Percentiles rank a stretch among this genome's conserved stretches.
Conservation (phyloP, 2,113 vertebrate genomes). For the Anthoscopus minutus region DNA sequence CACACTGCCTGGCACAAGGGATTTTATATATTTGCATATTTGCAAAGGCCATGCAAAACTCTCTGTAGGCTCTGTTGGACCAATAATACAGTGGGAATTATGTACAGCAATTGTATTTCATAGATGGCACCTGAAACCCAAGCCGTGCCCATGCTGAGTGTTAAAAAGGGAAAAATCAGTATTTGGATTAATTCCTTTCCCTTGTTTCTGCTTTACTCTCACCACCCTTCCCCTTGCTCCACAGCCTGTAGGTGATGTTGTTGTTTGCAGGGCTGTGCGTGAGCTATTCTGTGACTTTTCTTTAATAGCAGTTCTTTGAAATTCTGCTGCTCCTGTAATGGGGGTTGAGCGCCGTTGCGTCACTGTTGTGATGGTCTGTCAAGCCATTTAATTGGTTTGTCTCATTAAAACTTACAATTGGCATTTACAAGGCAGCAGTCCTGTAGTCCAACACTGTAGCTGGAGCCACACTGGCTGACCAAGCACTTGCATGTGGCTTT, state of each 20-base stretch:
- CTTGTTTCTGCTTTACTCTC: neutral
- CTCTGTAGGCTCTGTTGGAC: neutral
- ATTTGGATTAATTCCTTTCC: neutral
- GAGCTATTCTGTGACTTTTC: slow-evolving; percentile 54
- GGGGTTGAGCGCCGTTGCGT: neutral
- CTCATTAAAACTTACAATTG: slow-evolving; percentile 45
- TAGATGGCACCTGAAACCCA: neutral
- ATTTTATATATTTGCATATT: neutral
- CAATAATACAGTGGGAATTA: neutral
- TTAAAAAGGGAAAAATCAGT: neutral
- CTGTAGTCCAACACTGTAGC: slow-evolving; percentile 11
- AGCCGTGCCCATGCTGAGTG: neutral
- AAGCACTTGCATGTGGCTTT: fast-evolving
- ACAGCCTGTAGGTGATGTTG: slow-evolving; percentile 47
- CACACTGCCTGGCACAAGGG: fast-evolving
- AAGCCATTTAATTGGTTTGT: slow-evolving; percentile 45
- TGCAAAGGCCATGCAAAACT: neutral
- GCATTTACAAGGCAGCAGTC: neutral
- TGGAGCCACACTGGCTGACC: neutral
- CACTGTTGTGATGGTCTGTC: slow-evolving; percentile 57
- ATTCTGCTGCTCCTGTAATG: slow-evolving; percentile 8
- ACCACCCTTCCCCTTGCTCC: neutral
- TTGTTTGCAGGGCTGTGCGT: neutral
- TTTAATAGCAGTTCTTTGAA: slow-evolving; percentile 49
- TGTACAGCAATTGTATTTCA: neutral